phyloP scores from a whole-genome alignment of 2,888 invertebrate species.

The Eremobia ochroleuca region DNA sequence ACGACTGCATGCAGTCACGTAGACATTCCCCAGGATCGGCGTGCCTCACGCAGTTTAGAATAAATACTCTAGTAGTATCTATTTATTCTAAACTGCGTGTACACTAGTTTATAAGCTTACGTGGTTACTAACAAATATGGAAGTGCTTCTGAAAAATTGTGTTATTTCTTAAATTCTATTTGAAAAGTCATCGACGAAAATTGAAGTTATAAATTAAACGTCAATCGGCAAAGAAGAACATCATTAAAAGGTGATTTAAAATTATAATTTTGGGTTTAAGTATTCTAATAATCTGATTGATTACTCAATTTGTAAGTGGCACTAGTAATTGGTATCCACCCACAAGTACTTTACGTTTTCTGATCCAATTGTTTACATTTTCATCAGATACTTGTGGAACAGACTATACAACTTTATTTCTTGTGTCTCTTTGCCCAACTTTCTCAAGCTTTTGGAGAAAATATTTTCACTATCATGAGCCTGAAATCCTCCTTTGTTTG shows the following conservation, averaged over 20 bases:
- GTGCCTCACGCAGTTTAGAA: too few species aligned
- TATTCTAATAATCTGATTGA: neutral
- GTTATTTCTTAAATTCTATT: too few species aligned
- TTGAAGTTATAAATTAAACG: neutral
- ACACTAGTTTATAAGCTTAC: too few species aligned
- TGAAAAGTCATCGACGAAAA: neutral
- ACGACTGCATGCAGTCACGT: too few species aligned
- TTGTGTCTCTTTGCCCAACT: neutral
- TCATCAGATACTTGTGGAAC: neutral
- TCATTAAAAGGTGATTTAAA: neutral
- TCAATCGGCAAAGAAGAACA: neutral
- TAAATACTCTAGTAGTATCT: too few species aligned
- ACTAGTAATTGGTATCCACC: neutral
- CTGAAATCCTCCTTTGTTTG: constrained; percentile 32
- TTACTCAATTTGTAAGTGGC: neutral
- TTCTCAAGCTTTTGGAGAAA: constrained; percentile 9
- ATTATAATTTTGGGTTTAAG: neutral
- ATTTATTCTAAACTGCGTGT: too few species aligned
- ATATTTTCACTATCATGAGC: constrained; percentile 4
- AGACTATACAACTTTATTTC: neutral
- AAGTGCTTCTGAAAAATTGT: too few species aligned
- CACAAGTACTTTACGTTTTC: neutral
- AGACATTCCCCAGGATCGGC: too few species aligned
- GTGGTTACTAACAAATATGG: too few species aligned
- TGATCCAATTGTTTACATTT: neutral